Evolutionary conservation across 2,888 invertebrate genomes (phyloP).

Genomic region (Ormyrus rosae): DNA sequence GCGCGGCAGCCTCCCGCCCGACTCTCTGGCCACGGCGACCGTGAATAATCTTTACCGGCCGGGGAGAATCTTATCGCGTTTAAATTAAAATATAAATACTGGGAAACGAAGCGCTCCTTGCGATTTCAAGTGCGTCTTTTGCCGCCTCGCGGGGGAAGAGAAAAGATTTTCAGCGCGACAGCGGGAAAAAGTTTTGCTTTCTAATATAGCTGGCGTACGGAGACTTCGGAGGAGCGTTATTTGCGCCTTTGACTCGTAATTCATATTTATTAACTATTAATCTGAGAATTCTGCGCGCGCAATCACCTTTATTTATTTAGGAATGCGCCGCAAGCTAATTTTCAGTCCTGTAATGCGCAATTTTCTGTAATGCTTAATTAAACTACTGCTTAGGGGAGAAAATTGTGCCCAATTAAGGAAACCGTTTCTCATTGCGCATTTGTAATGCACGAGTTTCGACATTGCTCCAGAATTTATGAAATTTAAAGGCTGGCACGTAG

Average conservation of each 20-base stretch:
- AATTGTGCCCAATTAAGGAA: not conserved
- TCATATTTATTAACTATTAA: conserved; percentile 27
- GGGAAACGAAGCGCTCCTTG: not conserved
- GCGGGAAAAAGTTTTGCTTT: not conserved
- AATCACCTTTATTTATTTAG: not conserved
- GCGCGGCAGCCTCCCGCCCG: conserved; percentile 17
- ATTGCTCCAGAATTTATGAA: no score
- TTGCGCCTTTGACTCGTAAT: not conserved
- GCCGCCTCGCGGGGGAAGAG: not conserved
- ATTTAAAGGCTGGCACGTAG: no score
- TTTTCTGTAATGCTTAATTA: no score
- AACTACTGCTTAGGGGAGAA: not conserved
- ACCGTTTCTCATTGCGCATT: no score
- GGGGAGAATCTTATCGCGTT: conserved; percentile 50
- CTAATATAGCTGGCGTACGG: not conserved
- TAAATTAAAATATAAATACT: conserved; percentile 51
- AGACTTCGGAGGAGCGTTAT: not conserved
- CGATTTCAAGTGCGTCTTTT: no score
- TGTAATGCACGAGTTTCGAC: no score
- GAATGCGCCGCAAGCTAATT: not conserved
- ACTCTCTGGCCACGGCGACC: conserved; percentile 19
- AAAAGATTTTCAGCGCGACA: conserved; percentile 9
- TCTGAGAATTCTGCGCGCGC: not conserved
- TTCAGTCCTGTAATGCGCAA: no score
- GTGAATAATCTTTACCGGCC: conserved; percentile 50